Conservation (phyloP, 2,888 invertebrate species). For the Orthosia gracilis region DNA sequence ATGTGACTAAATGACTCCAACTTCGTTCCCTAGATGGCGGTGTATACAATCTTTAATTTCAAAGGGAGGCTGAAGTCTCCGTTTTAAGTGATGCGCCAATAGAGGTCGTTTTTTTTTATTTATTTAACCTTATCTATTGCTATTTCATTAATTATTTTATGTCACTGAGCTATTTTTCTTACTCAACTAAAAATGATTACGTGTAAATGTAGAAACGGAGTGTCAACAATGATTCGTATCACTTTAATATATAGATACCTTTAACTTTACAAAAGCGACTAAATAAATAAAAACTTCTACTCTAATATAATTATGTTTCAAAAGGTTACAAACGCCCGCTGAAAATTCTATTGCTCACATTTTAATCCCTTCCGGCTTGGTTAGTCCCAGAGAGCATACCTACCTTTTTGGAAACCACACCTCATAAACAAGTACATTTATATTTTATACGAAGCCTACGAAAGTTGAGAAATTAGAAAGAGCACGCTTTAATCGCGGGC, state of each 20-base stretch:
- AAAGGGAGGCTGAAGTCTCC: constrained; percentile 43
- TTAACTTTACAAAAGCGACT: neutral
- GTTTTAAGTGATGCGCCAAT: constrained; percentile 53
- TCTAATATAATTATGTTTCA: constrained; percentile 45
- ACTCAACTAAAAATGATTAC: neutral
- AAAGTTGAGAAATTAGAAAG: constrained; percentile 61
- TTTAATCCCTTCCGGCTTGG: constrained; percentile 67
- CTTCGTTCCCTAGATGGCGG: constrained; percentile 79
- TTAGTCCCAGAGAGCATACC: constrained; percentile 61
- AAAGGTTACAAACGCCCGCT: constrained; percentile 50
- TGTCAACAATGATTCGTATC: neutral
- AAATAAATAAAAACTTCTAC: constrained; percentile 32
- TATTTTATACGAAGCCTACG: constrained; percentile 59
- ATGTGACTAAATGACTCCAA: constrained; percentile 72
- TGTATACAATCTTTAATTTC: constrained; percentile 64
- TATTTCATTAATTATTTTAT: neutral
- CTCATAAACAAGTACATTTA: constrained; percentile 63
- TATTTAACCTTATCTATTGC: neutral
- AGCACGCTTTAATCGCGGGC: constrained; percentile 51
- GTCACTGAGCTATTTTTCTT: too few relatives aligned
- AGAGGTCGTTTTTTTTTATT: constrained; percentile 69
- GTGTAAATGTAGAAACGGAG: neutral
- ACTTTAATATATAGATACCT: neutral
- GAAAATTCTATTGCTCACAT: constrained; percentile 62
- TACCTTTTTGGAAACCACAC: constrained; percentile 69